Evolutionary conservation across 2,888 invertebrate genomes (phyloP).

Genomic region (Seladonia tumulorum): DNA sequence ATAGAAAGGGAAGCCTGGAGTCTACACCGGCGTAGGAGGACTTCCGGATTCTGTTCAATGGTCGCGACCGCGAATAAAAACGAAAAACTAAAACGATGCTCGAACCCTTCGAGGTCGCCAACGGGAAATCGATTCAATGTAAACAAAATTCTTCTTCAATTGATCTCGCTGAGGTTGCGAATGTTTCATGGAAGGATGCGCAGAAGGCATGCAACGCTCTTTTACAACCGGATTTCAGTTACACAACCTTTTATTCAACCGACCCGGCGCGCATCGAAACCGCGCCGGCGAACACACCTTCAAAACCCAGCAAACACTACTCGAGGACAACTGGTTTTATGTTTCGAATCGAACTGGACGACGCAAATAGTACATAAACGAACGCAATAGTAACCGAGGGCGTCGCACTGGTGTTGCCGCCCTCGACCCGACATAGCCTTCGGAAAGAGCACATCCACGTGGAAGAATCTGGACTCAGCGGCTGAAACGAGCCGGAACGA

Average conservation of each 20-base stretch:
- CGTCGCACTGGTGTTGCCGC: conserved; percentile 13
- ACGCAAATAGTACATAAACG: conserved; percentile 42
- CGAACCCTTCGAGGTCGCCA: conserved; percentile 33
- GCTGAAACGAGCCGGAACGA: neutral
- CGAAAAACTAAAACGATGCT: neutral
- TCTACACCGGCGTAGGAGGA: neutral
- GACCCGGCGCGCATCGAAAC: conserved; percentile 16
- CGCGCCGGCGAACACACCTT: conserved; percentile 7
- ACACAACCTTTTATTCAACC: conserved; percentile 28
- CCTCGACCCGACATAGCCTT: conserved; percentile 47
- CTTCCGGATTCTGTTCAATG: conserved; percentile 1
- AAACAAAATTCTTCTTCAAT: conserved; percentile 11
- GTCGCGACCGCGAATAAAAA: neutral
- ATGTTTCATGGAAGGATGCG: conserved; percentile 57
- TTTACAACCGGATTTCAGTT: conserved; percentile 64
- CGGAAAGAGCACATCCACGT: conserved; percentile 54
- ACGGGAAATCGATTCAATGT: conserved; percentile 25
- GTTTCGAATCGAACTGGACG: conserved; percentile 65
- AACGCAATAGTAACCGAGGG: conserved; percentile 50
- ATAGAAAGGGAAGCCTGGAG: conserved; percentile 6
- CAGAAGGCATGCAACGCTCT: conserved; percentile 53
- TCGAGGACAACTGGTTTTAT: conserved; percentile 68
- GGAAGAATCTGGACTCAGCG: conserved; percentile 45
- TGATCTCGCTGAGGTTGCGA: conserved; percentile 37
- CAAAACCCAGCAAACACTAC: conserved; percentile 30